Conservation (phyloP, 2,113 vertebrate species). For the Cichladusa arquata region DNA sequence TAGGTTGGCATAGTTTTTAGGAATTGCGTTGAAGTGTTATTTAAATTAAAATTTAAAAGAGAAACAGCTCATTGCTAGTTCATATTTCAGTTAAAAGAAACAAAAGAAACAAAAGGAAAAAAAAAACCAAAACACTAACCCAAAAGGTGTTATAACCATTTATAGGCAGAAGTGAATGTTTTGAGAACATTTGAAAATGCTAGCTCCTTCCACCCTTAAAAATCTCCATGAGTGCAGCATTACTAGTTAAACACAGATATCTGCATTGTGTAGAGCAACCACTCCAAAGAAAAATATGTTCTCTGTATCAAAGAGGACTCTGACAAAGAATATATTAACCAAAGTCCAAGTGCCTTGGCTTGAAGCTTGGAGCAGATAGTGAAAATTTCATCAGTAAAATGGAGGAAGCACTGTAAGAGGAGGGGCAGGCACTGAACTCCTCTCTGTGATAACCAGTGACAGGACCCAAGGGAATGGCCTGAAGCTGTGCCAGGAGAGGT, state of each 20-base stretch:
- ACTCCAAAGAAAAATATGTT: background rate
- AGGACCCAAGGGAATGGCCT: background rate
- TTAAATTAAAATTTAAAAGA: conserved; percentile 10
- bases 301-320: background rate
- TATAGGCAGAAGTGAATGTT: background rate
- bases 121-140: background rate
- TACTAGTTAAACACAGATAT: background rate
- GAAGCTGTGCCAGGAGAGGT: rapidly evolving
- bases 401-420: background rate
- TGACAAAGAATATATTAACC: background rate
- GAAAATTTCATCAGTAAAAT: background rate
- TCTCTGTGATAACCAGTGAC: background rate
- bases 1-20: background rate
- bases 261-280: background rate
- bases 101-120: too few relatives aligned
- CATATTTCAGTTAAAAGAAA: background rate
- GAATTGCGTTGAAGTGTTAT: background rate
- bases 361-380: background rate
- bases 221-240: background rate
- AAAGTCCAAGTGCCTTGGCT: background rate
- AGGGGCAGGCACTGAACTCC: background rate
- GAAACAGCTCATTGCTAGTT: background rate
- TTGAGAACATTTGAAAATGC: background rate
- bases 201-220: background rate
- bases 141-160: background rate